phyloP scores from a whole-genome alignment of 1,140 invertebrate genomes.

The Radopholus similis region DNA sequence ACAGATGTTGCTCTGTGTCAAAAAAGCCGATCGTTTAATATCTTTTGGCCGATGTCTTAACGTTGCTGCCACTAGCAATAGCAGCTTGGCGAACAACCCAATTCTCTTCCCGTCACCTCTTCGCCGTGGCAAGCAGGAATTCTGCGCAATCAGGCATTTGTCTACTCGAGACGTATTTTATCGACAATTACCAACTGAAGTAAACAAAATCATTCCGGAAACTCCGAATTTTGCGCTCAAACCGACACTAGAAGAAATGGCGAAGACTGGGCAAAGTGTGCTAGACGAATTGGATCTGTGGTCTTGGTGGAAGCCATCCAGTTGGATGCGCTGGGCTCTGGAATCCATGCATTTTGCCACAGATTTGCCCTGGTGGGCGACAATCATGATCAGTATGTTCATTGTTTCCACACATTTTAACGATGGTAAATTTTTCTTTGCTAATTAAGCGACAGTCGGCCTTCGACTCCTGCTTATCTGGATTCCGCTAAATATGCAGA shows the following conservation, averaged over 20 bases:
- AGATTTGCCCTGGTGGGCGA: conserved; percentile 41
- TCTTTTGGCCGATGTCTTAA: too few species aligned
- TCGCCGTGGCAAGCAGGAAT: too few species aligned
- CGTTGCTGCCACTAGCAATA: too few species aligned
- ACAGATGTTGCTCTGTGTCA: too few species aligned
- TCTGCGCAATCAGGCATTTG: too few species aligned
- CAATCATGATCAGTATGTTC: conserved; percentile 32
- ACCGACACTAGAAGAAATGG: conserved; percentile 31
- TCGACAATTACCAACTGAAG: neutral
- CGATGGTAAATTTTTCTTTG: neutral
- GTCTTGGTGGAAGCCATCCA: conserved; percentile 37
- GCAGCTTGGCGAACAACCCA: too few species aligned
- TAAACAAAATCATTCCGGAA: neutral
- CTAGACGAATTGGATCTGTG: conserved; percentile 35
- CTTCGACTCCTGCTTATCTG: conserved; percentile 44
- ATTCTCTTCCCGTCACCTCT: too few species aligned
- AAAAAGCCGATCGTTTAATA: too few species aligned
- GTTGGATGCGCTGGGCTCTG: conserved; percentile 36
- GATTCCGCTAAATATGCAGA: conserved; percentile 53
- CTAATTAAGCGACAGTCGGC: conserved; percentile 45
- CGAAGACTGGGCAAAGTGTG: conserved; percentile 27
- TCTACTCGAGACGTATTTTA: neutral
- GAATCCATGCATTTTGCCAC: conserved; percentile 26
- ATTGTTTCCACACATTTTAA: too few species aligned
- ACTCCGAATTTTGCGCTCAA: neutral